Evolutionary conservation across 2,797 vertebrate genomes (phyloP).

Genomic region (Halcyon leucocephala): DNA sequence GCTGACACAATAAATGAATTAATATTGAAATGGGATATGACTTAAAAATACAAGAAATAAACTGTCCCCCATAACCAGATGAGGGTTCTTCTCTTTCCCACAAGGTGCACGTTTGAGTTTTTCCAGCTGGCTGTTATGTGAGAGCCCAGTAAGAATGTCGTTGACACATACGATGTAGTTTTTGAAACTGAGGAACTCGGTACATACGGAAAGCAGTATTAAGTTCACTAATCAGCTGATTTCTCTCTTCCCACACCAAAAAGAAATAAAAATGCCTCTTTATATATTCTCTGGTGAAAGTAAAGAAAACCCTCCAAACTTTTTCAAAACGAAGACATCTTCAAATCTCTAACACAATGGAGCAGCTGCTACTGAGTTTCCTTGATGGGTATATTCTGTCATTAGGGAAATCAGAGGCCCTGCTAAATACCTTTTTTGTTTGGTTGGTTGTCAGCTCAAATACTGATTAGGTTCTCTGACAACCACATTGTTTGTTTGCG

Average conservation of each 20-base stretch:
- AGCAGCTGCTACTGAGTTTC: slow-evolving; percentile 60
- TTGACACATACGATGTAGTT: neutral
- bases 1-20: neutral
- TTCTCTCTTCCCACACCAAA: neutral
- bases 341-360: slow-evolving; percentile 59
- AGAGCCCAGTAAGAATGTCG: neutral
- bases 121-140: neutral
- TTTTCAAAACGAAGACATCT: slow-evolving; percentile 59
- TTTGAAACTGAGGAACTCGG: slow-evolving; percentile 2
- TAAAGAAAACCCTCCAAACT: slow-evolving; percentile 46
- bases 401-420: slow-evolving; percentile 72
- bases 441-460: slow-evolving; percentile 60
- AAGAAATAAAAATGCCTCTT: slow-evolving; percentile 28
- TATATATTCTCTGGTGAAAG: slow-evolving; percentile 36
- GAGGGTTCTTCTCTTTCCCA: neutral
- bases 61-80: neutral
- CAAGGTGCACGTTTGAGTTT: neutral
- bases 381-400: slow-evolving; percentile 65
- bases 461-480: slow-evolving; percentile 64
- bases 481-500: slow-evolving; percentile 61
- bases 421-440: slow-evolving; percentile 69
- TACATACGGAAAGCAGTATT: slow-evolving; percentile 22
- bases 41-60: neutral
- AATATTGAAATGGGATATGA: neutral
- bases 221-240: slow-evolving; percentile 21